These are phyloP conservation scores for Drosophila sulfurigaster DNA, from an alignment of 1,140 invertebrate genomes.

Conservation along the genomic window DNA sequence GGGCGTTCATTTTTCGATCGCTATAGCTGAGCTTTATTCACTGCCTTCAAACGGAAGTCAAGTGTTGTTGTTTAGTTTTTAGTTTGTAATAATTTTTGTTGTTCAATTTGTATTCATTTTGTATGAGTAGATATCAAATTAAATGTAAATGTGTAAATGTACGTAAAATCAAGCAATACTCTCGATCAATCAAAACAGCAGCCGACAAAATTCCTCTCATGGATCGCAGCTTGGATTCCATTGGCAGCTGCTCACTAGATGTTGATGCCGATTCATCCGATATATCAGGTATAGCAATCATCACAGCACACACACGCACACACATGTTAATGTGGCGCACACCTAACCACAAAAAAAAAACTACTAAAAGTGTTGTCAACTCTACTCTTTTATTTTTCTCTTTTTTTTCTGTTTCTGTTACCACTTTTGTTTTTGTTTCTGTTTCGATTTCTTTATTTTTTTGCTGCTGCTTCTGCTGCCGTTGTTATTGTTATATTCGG, in stretches of 20 bases:
- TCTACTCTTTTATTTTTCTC: constrained; percentile 29
- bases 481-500: constrained; percentile 28
- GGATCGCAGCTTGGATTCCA: constrained; percentile 90
- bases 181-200: constrained; percentile 25
- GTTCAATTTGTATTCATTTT: not conserved
- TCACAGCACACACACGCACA: constrained; percentile 7
- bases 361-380: constrained; percentile 12
- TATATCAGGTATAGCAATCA: constrained; percentile 89
- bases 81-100: constrained; percentile 3
- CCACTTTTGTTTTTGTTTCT: constrained; percentile 25
- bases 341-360: not conserved
- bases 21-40: constrained; percentile 14
- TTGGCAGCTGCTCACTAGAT: constrained; percentile 93
- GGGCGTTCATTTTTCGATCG: constrained; percentile 40
- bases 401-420: constrained; percentile 30
- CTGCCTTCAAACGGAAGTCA: constrained; percentile 33
- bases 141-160: constrained; percentile 10
- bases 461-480: constrained; percentile 15
- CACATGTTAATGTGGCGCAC: constrained; percentile 21
- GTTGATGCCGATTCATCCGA: constrained; percentile 91
- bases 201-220: constrained; percentile 79
- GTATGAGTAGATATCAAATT: constrained; percentile 10
- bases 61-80: constrained; percentile 4
- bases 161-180: constrained; percentile 6
- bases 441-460: constrained; percentile 34